Base-by-base conservation (phyloP, 2,797 vertebrate genomes). In the Lacerta bilineata region DNA sequence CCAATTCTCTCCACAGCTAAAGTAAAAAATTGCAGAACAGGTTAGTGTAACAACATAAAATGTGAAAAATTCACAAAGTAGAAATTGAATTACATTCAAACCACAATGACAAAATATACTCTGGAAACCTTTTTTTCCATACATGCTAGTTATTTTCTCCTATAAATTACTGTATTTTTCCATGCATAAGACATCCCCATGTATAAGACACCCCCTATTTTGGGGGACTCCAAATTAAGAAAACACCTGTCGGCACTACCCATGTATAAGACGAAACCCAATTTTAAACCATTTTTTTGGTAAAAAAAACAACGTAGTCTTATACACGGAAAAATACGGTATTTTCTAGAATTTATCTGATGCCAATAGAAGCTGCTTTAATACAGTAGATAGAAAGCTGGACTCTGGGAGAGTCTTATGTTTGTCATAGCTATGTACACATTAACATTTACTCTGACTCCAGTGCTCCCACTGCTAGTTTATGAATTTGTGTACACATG, bases 1-100 rank as follows among this genome's bases (percentile, higher is more conserved):
- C 97, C 93, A 98, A 91, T 50, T 97, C 96, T 93, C 80, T 94
- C 98, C 98, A 98, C 33, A 91, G 89, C 98, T 98, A 93, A 7
- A 74, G 88, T 18, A 41, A 88, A 81, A 66, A 87, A 82, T 61
- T 36, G 8, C 55, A 2, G 86, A 93, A 83, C 81, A 36, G 80
- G 1, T 39, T 86, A 79, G 85, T 71, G 84, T 55, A 10, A 17
- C 18, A 89, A 76, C 50, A 64, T 89, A 13, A 88, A 46, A 86
- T 72, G 66, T 86, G 18, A 18, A 20, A 0, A 59, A 88, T 90
- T 29, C 27, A 75, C 13, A 39, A 20, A 59, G 25, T 15, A 66
- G 41, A 75, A 80, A 41, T 55, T 10, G 79, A 66, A 80, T 55
- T 79, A 72, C 61, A 72, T 66, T 83, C 25, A 78, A 86, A 81